These are phyloP conservation scores for Pegoplata infirma DNA, from an alignment of 2,888 invertebrate genomes.

Conservation along the genomic window DNA sequence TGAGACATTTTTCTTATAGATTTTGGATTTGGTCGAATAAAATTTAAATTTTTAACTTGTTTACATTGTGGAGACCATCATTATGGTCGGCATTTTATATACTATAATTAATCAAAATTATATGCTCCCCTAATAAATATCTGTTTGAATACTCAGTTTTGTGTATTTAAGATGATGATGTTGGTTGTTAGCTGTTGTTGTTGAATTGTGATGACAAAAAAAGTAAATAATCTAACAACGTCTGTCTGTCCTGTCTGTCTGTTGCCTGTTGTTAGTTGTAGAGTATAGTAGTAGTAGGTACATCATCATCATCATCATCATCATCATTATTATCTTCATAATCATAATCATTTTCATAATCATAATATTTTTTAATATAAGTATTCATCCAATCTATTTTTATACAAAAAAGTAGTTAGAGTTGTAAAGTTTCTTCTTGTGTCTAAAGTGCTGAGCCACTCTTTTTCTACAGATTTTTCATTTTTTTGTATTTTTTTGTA, in stretches of 20 bases:
- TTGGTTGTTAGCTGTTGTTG: conserved; percentile 3
- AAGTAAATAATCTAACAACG: conserved; percentile 30
- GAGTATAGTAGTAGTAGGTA: neutral
- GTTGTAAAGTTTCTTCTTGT: neutral
- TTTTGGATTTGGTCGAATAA: no score
- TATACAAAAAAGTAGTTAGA: neutral
- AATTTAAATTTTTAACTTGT: no score
- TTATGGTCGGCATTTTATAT: no score
- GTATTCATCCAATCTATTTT: neutral
- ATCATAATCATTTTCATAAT: conserved; percentile 31
- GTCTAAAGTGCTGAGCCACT: conserved; percentile 7
- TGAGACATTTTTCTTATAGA: no score
- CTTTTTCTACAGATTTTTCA: conserved; percentile 19
- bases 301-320: conserved; percentile 12
- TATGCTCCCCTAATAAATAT: neutral
- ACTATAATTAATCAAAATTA: neutral
- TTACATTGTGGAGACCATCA: no score
- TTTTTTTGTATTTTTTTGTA: conserved; percentile 11
- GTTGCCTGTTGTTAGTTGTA: neutral
- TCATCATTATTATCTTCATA: conserved; percentile 15
- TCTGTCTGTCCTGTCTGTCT: no score
- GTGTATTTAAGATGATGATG: neutral
- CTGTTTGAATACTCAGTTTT: neutral
- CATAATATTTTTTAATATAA: conserved; percentile 20
- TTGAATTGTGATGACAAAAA: conserved; percentile 32